Base-by-base conservation (phyloP, 2,797 vertebrate genomes). In the Melanotaenia trifasciata region DNA sequence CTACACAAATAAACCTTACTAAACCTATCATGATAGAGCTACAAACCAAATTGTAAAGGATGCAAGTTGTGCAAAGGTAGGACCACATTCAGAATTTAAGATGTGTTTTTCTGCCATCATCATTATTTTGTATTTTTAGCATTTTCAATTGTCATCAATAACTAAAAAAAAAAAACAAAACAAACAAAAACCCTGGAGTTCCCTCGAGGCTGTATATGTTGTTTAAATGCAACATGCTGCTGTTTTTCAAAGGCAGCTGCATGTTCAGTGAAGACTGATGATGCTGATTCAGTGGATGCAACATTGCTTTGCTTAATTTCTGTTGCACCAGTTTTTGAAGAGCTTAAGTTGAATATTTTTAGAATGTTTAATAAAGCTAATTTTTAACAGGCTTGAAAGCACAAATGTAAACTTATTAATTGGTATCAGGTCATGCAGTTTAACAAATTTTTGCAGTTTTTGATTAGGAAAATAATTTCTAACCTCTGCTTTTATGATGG, bases 221-320 rank as follows among this genome's bases (percentile, higher is more conserved):
- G n/a, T 45, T 45, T 45, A 56, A 71, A 56, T 20, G 22, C 14
- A 56, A 40, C 32, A 28, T 33, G 22, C 59, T 10, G 28, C 36
- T 43, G 43, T 57, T 35, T 54, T 63, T 60, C 26, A 53, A 43
- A 70, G 50, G 35, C 22, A 18, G 56, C 40, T 53, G n/a, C 36
- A 35, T 13, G 3, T 45, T 70, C 59, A 63, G 11, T 56, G 36
- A 43, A 47, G 51, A 72, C 33, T 60, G 43, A 60, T 58, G 40
- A 60, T 50, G 22, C 35, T 60, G 57, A 60, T 58, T 69, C 51
- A 51, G 38, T 59, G 22, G 57, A 59, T 38, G 45, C 43, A 59
- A 45, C 40, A 50, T 60, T 26, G 28, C 16, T 51, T 57, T 50
- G 57, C 43, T 60, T 60, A n/a, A 45, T 68, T 68, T 60, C 16